These are phyloP conservation scores for Podilymbus podiceps DNA, from an alignment of 2,113 vertebrate species.

Conservation along the genomic window DNA sequence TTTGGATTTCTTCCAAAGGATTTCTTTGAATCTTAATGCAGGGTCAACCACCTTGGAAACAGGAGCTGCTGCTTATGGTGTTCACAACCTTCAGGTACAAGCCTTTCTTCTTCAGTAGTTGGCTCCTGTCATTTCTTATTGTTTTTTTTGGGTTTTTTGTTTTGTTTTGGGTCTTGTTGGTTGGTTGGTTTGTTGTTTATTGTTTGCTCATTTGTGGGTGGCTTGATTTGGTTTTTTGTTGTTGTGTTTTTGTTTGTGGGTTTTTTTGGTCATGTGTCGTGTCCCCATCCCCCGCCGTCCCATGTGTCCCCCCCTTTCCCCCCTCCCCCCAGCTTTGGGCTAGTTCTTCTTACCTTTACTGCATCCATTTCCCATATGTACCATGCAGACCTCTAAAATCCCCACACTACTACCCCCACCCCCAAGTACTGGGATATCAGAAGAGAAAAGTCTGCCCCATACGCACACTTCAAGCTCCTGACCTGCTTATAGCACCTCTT, in stretches of 20 bases:
- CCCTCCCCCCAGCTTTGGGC: background rate
- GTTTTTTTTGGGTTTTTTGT: no score
- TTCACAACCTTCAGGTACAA: background rate
- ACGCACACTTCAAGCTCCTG: background rate
- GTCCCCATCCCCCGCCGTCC: no score
- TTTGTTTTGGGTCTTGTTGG: background rate
- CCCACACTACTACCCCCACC: fast-evolving
- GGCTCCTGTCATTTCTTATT: background rate
- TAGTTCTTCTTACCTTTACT: background rate
- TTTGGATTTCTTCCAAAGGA: background rate
- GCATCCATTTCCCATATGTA: background rate
- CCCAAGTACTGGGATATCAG: background rate
- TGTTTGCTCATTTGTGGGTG: no score
- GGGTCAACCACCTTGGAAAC: background rate
- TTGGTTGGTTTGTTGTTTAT: no score
- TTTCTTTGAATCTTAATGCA: background rate
- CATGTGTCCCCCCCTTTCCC: no score
- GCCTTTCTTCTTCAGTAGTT: background rate
- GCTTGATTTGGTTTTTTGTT: no score
- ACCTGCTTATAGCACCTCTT: background rate
- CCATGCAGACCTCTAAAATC: background rate
- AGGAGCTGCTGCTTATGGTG: background rate
- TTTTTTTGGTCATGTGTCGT: no score
- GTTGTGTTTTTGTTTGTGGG: no score
- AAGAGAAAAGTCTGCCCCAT: background rate